Evolutionary conservation across 2,888 invertebrate genomes (phyloP), one percentile per base, ranked within the genome.

Genomic region (Cyaniris semiargus): DNA sequence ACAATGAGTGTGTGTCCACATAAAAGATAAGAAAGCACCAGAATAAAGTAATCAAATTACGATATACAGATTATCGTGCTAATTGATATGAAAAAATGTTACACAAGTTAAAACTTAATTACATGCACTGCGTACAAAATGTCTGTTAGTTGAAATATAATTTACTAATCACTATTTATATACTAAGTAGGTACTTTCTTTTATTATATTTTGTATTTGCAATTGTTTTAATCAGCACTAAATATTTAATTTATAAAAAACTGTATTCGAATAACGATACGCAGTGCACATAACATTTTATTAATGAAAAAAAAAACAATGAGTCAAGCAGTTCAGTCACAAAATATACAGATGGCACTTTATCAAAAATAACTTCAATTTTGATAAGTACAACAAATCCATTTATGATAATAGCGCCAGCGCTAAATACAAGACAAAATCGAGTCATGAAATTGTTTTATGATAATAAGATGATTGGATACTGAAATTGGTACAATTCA

Each of bases 11-110:
- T n/a, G n/a, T n/a, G n/a, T n/a, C n/a, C n/a, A n/a, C n/a, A n/a
- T n/a, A n/a, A 80, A 44, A 80, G 79, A 80, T 80, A 81, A 83
- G 81, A 81, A 81, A 78, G 79, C 81, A 82, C 80, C 81, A 81
- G 44, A 18, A 77, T 31, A 38, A 38, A 27, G 18, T 77, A 74
- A 72, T 72, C 38, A 23, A 60, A 70, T 76, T 70, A 53, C 38
- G 58, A 72, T 71, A 72, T 18, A 71, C 23, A 18, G 15, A 48
- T 48, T 53, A 53, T 53, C 58, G 18, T 0, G 23, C 21, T 23
- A 58, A 27, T 48, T 72, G 60, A 77, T 58, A 48, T 60, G 71
- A 34, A 71, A 21, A 53, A 21, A 13, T 23, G 15, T 7, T 48
- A 44, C 15, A 13, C 5, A 1, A 13, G n/a, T n/a, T n/a, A n/a